phyloP scores from a whole-genome alignment of 2,113 vertebrate species.

The Melospiza georgiana region DNA sequence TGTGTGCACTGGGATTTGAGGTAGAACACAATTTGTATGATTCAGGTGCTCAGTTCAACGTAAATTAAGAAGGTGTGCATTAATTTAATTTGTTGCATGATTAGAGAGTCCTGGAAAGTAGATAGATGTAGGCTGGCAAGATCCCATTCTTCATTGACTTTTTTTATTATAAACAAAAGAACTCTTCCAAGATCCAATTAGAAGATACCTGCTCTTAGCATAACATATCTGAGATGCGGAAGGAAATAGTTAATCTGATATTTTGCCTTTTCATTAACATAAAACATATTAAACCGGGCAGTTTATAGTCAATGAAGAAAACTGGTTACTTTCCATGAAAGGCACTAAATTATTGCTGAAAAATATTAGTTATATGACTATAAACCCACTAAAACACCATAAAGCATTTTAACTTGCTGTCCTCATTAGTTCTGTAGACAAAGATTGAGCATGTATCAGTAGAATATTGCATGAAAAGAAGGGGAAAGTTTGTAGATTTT shows the following conservation, averaged over 20 bases:
- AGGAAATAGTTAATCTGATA: neutral
- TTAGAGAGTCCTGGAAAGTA: neutral
- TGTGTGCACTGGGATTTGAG: neutral
- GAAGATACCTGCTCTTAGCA: rapidly evolving
- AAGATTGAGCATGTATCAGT: neutral
- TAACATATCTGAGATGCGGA: neutral
- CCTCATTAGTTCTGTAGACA: neutral
- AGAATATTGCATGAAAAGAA: neutral
- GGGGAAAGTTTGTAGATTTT: neutral
- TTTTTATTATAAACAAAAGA: neutral
- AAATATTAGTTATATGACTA: neutral
- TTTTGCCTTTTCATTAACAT: neutral
- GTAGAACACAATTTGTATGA: neutral
- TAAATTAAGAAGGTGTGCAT: neutral
- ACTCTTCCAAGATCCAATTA: neutral
- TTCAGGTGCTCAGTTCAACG: neutral
- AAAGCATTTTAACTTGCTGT: neutral
- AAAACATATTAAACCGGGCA: neutral
- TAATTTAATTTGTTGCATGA: neutral
- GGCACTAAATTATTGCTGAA: neutral
- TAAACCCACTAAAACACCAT: neutral
- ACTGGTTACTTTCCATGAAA: neutral
- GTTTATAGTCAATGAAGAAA: neutral
- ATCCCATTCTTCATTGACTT: neutral
- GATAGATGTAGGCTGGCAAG: neutral